Percentiles rank a stretch among this genome's conserved stretches.
Conservation (phyloP, 1,140 invertebrate genomes). For the Atta texana region DNA sequence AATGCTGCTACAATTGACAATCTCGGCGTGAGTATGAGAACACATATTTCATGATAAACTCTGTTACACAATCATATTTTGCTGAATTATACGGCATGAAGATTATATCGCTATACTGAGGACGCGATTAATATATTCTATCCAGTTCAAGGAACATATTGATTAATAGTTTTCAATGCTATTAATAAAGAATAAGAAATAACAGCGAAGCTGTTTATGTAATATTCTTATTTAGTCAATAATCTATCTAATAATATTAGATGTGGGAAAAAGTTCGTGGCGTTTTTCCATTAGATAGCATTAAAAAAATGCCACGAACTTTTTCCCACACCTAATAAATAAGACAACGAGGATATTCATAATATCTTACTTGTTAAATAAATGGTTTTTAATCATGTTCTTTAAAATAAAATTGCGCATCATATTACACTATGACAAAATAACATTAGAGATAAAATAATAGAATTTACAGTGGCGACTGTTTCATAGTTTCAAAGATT, state of each 20-base stretch:
- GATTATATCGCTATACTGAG: conserved; percentile 6
- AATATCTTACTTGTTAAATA: not conserved
- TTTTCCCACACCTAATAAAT: too few relatives aligned
- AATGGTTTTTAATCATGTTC: not conserved
- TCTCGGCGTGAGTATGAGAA: too few relatives aligned
- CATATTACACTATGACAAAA: not conserved
- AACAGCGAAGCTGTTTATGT: not conserved
- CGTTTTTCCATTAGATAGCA: too few relatives aligned
- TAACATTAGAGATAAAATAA: not conserved
- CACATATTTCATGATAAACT: not conserved
- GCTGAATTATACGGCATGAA: conserved; percentile 29
- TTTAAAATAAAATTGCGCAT: not conserved
- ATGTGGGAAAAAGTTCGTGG: too few relatives aligned
- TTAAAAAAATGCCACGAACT: too few relatives aligned
- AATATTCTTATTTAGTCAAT: too few relatives aligned
- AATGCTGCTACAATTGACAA: not conserved
- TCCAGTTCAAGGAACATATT: not conserved
- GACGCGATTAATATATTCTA: not conserved
- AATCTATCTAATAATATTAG: too few relatives aligned
- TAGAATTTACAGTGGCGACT: not conserved
- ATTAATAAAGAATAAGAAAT: conserved; percentile 22
- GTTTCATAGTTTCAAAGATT: not conserved
- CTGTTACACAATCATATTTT: conserved; percentile 43
- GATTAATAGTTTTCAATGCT: not conserved
- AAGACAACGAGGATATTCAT: not conserved